phyloP scores from a whole-genome alignment of 2,888 invertebrate genomes.

The Psococerastis gibbosa region DNA sequence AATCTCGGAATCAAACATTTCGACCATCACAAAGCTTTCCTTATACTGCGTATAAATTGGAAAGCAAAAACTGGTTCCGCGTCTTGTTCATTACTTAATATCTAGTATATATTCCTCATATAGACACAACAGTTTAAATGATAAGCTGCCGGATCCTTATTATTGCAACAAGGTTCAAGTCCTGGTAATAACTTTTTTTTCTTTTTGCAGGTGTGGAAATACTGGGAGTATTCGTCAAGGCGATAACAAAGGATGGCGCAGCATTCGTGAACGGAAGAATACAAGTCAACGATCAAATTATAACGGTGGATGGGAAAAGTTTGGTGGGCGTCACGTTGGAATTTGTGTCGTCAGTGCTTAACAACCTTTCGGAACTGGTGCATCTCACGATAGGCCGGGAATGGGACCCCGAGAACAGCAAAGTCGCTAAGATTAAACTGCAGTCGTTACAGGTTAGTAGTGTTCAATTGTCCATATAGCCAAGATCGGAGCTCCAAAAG shows the following conservation, averaged over 20 bases:
- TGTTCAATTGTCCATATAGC: too few relatives aligned
- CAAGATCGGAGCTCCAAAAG: too few relatives aligned
- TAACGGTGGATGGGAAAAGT: slow-evolving; percentile 96
- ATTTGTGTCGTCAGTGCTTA: slow-evolving; percentile 82
- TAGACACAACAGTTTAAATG: too few relatives aligned
- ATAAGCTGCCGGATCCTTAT: too few relatives aligned
- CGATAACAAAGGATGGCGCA: slow-evolving; percentile 90
- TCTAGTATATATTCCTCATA: too few relatives aligned
- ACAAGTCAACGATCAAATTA: slow-evolving; percentile 95
- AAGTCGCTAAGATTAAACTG: slow-evolving; percentile 90
- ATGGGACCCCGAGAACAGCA: slow-evolving; percentile 89
- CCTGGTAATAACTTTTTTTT: too few relatives aligned
- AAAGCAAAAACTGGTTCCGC: too few relatives aligned
- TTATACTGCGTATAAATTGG: too few relatives aligned
- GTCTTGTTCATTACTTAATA: too few relatives aligned
- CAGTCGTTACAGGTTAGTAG: slow-evolving; percentile 82
- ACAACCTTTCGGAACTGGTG: slow-evolving; percentile 87
- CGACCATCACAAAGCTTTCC: too few relatives aligned
- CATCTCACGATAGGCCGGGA: slow-evolving; percentile 89
- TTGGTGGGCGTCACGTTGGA: slow-evolving; percentile 97
- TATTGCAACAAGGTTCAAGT: too few relatives aligned
- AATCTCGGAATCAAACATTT: too few relatives aligned
- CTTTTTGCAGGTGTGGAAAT: slow-evolving; percentile 38
- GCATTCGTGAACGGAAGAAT: slow-evolving; percentile 80
- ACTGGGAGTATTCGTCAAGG: slow-evolving; percentile 97